phyloP scores from a whole-genome alignment of 1,140 invertebrate species.

The Scaptomyza graminum region DNA sequence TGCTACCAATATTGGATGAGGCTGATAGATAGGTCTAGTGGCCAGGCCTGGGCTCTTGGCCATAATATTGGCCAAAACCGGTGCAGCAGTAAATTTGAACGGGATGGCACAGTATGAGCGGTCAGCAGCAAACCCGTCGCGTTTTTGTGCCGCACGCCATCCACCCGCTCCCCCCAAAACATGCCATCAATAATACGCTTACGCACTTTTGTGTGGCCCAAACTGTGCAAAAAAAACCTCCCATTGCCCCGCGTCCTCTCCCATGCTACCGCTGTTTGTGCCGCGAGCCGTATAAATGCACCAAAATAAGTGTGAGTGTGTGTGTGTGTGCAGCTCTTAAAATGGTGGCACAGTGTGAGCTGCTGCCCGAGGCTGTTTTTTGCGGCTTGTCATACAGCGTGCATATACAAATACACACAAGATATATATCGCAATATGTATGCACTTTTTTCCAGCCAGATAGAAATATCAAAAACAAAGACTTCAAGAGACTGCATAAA shows the following conservation, averaged over 20 bases:
- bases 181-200: conserved; percentile 72
- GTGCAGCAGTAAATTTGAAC: conserved; percentile 53
- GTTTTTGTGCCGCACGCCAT: conserved; percentile 18
- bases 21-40: conserved; percentile 36
- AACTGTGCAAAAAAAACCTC: conserved; percentile 6
- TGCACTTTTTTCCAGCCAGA: not conserved
- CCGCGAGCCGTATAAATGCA: conserved; percentile 32
- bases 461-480: not conserved
- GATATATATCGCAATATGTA: conserved; percentile 33
- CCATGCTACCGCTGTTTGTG: not conserved
- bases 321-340: conserved; percentile 18
- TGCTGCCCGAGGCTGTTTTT: conserved; percentile 29
- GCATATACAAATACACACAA: conserved; percentile 14
- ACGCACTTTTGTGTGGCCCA: conserved; percentile 63
- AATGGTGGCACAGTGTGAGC: conserved; percentile 8
- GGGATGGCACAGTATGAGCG: conserved; percentile 14
- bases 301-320: conserved; percentile 25
- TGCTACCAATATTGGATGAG: conserved; percentile 17
- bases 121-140: conserved; percentile 3
- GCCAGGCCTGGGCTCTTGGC: conserved; percentile 8
- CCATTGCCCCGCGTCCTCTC: not conserved
- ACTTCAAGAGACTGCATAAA: not conserved
- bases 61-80: conserved; percentile 54
- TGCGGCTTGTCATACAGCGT: conserved; percentile 30
- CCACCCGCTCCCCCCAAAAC: conserved; percentile 3